Conservation (phyloP, 2,888 invertebrate genomes). For the Leptinotarsa rubiginosa region DNA sequence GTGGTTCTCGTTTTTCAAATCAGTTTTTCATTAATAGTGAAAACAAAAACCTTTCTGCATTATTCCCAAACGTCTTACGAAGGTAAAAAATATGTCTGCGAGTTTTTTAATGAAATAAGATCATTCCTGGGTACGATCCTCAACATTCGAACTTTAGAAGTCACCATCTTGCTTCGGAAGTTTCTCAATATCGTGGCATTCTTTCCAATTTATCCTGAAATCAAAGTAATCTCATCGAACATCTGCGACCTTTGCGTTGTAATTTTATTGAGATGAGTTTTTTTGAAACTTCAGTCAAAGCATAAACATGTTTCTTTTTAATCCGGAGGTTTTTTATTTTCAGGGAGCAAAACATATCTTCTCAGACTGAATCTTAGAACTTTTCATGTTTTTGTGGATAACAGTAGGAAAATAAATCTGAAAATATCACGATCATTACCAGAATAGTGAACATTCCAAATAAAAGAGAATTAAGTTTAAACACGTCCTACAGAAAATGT, state of each 20-base stretch:
- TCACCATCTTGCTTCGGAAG: slow-evolving; percentile 10
- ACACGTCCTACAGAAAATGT: too few relatives aligned
- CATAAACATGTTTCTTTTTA: slow-evolving; percentile 12
- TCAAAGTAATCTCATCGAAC: slow-evolving; percentile 40
- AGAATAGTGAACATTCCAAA: too few relatives aligned
- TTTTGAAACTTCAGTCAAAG: slow-evolving; percentile 30
- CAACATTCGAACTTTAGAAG: slow-evolving; percentile 11
- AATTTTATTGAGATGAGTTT: slow-evolving; percentile 32
- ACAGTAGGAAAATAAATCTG: not conserved
- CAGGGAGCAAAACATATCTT: not conserved
- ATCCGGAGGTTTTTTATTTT: slow-evolving; percentile 4
- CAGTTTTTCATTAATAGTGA: too few relatives aligned
- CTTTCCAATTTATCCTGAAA: slow-evolving; percentile 33
- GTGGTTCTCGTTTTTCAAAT: too few relatives aligned
- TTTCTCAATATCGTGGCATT: slow-evolving; percentile 27
- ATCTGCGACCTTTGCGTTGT: slow-evolving; percentile 36
- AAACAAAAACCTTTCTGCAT: too few relatives aligned
- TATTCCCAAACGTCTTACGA: too few relatives aligned
- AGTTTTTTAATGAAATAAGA: slow-evolving; percentile 8
- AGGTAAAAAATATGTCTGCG: not conserved
- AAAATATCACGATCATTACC: not conserved
- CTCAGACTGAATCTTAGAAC: not conserved
- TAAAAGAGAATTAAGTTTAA: too few relatives aligned
- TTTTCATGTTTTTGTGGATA: not conserved
- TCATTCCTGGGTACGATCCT: not conserved